Conservation (phyloP, 2,113 vertebrate genomes). For the Spilogale gracilis region DNA sequence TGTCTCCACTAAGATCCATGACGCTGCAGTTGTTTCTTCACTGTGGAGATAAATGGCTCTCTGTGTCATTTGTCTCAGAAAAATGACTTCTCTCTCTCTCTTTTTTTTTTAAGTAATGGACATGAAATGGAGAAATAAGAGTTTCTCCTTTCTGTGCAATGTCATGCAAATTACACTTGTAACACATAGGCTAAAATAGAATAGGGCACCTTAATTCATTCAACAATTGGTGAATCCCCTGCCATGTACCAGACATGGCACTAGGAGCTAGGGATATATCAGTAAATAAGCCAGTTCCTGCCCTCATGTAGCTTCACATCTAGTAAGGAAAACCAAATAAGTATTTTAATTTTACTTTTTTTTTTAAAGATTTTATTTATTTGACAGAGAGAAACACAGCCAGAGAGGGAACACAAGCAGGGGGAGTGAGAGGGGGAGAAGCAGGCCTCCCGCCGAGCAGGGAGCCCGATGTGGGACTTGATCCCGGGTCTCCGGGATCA, state of each 20-base stretch:
- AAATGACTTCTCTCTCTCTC: neutral
- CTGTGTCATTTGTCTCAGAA: neutral
- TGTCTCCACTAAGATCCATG: conserved; percentile 45
- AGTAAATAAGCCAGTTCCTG: conserved; percentile 17
- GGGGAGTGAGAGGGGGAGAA: too few species aligned
- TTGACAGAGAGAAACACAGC: neutral
- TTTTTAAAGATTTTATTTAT: too few species aligned
- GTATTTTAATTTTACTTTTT: neutral
- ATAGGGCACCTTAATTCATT: conserved; percentile 14
- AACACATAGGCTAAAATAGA: neutral
- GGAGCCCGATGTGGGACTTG: too few species aligned
- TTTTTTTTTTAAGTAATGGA: neutral
- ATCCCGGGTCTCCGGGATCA: too few species aligned
- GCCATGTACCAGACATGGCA: neutral
- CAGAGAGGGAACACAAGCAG: too few species aligned
- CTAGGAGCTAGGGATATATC: neutral
- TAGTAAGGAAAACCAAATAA: conserved; percentile 8
- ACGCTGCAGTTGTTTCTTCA: conserved; percentile 57
- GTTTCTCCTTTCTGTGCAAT: conserved; percentile 5
- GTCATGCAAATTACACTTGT: neutral
- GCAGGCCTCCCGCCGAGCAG: too few species aligned
- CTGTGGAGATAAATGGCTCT: conserved; percentile 30
- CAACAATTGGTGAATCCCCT: neutral
- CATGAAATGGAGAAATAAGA: conserved; percentile 39
- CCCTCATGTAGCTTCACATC: neutral